A percentile compares a stretch with the other conserved stretches of the same genome.
phyloP scores from a whole-genome alignment of 1,140 invertebrate genomes.

The Diabrotica virgifera region DNA sequence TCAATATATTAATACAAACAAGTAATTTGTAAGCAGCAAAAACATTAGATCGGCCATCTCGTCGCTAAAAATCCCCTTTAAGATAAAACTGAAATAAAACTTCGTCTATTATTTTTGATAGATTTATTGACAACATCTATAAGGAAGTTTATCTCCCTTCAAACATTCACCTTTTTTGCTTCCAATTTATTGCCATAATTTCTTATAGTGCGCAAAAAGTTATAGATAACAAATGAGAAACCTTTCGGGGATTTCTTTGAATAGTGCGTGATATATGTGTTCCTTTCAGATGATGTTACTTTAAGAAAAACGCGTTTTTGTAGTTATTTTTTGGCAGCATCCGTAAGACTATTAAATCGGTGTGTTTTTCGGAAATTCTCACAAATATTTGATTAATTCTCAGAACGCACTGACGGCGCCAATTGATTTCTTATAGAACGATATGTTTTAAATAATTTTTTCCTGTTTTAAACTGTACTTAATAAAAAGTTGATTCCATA shows the following conservation, averaged over 20 bases:
- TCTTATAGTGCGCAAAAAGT: constrained; percentile 8
- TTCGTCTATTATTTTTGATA: constrained; percentile 1
- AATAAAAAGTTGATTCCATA: too few species aligned
- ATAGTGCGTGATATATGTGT: constrained; percentile 11
- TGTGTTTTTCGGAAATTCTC: too few species aligned
- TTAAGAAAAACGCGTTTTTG: neutral
- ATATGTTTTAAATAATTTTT: too few species aligned
- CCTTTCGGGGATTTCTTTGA: neutral
- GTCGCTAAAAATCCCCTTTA: neutral
- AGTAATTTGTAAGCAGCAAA: too few species aligned
- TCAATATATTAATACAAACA: too few species aligned
- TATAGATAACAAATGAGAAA: constrained; percentile 6
- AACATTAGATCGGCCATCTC: too few species aligned
- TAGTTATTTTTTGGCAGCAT: neutral
- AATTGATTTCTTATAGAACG: too few species aligned
- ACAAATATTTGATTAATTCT: too few species aligned
- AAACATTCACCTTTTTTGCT: constrained; percentile 7
- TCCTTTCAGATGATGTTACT: constrained; percentile 2
- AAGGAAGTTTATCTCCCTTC: constrained; percentile 9
- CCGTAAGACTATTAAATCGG: too few species aligned
- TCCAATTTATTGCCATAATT: constrained; percentile 12
- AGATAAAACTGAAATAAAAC: constrained; percentile 5
- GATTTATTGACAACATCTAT: constrained; percentile 11
- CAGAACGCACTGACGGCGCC: too few species aligned
- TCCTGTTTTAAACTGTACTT: too few species aligned